These are phyloP conservation scores for Silurus meridionalis DNA, from an alignment of 2,113 vertebrate species.

Conservation along the genomic window DNA sequence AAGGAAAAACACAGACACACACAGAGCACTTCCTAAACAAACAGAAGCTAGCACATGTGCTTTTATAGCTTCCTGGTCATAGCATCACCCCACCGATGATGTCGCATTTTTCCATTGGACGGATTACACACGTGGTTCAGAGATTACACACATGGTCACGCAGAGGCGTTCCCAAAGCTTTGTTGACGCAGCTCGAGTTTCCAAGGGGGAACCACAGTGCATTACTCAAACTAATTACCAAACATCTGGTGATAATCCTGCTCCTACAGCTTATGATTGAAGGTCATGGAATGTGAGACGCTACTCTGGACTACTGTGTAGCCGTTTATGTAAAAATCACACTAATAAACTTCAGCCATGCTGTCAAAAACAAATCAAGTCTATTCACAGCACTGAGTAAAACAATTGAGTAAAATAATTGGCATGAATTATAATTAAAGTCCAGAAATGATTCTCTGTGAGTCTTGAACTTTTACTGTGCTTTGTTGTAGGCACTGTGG, in stretches of 20 bases:
- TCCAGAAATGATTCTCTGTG: neutral
- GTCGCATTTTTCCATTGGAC: no score
- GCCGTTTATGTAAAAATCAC: slow-evolving; percentile 18
- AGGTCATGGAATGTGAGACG: slow-evolving; percentile 41
- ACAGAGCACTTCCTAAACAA: no score
- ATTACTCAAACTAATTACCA: slow-evolving; percentile 43
- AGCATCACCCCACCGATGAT: no score
- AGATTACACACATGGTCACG: no score
- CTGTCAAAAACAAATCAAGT: neutral
- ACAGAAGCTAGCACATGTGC: no score
- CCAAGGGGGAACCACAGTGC: slow-evolving; percentile 28
- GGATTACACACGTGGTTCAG: no score
- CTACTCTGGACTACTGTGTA: slow-evolving; percentile 24
- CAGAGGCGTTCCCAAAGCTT: no score
- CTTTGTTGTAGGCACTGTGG: neutral
- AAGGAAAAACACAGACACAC: no score
- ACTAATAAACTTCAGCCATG: slow-evolving; percentile 25
- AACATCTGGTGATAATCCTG: slow-evolving; percentile 46
- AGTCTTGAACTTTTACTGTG: neutral
- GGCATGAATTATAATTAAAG: neutral
- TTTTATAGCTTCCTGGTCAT: no score
- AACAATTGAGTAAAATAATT: neutral
- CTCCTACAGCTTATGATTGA: slow-evolving; percentile 14
- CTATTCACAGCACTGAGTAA: neutral
- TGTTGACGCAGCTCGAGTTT: no score